Evolutionary conservation across 2,888 invertebrate species (phyloP), one percentile per base, ranked within the genome.

Genomic region (Hyles lineata): DNA sequence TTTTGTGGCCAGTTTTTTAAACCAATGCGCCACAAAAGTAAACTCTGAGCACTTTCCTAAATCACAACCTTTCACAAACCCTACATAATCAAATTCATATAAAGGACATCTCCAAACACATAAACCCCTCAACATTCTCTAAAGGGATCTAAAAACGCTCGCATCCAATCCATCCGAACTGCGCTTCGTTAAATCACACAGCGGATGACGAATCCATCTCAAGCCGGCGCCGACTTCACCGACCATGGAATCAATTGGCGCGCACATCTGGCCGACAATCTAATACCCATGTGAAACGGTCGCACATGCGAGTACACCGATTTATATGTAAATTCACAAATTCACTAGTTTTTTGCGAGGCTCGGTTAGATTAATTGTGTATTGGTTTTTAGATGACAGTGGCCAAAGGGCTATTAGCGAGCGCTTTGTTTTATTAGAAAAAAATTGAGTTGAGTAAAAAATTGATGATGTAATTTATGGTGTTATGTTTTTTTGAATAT

Each of bases 241-340:
- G 82, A 77, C 79, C 78, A 79, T 43, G 43, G 77, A 76, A 80
- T 79, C 78, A 80, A 86, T 84, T 79, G 83, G 77, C 72, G 67
- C 72, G 25, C 80, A 77, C 84, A 84, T 83, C 86, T 86, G 84
- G 75, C 77, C 72, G 74, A 82, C 84, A 86, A 86, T 86, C 81
- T 79, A 83, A 82, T 84, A 84, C 82, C 86, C 82, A 85, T 85
- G 84, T 80, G 77, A 80, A 76, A 75, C 77, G 77, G 77, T 75
- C 74, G 75, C 76, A 74, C 71, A 74, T 78, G 55, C 52, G 78
- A 77, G 78, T 78, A 71, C 79, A 76, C 74, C 80, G 79, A 85
- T 83, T 81, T 82, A 76, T 77, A 84, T 85, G 80, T 78, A 83
- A 80, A 84, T 85, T 84, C 82, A 83, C 77, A 78, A 76, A 75